phyloP scores from a whole-genome alignment of 1,140 invertebrate species.

The Megalopta genalis region DNA sequence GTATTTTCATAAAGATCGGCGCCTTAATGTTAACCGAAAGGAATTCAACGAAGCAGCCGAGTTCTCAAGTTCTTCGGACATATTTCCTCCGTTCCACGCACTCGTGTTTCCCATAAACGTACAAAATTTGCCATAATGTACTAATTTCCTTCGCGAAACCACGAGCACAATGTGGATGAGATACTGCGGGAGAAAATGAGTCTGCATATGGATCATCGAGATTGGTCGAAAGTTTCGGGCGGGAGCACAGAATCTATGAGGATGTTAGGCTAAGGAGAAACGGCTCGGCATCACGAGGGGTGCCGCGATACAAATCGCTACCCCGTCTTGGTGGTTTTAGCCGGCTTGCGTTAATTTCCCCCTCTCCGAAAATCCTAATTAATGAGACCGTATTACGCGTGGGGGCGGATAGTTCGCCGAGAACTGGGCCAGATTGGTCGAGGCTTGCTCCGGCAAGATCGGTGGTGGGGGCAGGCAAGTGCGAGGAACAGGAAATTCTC shows the following conservation, averaged over 20 bases:
- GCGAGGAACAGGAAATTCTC: slow-evolving; percentile 46
- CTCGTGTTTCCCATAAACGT: too few species aligned
- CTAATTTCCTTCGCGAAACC: too few species aligned
- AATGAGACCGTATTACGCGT: slow-evolving; percentile 61
- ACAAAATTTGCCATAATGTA: too few species aligned
- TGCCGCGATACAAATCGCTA: slow-evolving; percentile 53
- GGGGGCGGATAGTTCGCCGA: slow-evolving; percentile 20
- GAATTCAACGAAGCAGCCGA: too few species aligned
- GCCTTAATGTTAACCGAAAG: too few species aligned
- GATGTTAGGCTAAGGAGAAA: not conserved
- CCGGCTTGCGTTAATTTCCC: slow-evolving; percentile 62
- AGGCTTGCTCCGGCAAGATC: slow-evolving; percentile 12
- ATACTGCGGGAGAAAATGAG: not conserved
- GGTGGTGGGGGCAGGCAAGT: not conserved
- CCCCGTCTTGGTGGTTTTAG: slow-evolving; percentile 48
- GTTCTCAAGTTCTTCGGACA: too few species aligned
- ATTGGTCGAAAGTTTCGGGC: not conserved
- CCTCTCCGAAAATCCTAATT: slow-evolving; percentile 65
- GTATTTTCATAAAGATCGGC: too few species aligned
- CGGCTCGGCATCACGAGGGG: not conserved
- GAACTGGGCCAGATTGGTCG: slow-evolving; percentile 38
- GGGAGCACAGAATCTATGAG: not conserved
- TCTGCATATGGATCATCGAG: not conserved
- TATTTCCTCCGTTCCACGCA: too few species aligned
- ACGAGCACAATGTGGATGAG: too few species aligned